Base-by-base conservation (phyloP, 2,797 vertebrate species). In the Danio kyathit region DNA sequence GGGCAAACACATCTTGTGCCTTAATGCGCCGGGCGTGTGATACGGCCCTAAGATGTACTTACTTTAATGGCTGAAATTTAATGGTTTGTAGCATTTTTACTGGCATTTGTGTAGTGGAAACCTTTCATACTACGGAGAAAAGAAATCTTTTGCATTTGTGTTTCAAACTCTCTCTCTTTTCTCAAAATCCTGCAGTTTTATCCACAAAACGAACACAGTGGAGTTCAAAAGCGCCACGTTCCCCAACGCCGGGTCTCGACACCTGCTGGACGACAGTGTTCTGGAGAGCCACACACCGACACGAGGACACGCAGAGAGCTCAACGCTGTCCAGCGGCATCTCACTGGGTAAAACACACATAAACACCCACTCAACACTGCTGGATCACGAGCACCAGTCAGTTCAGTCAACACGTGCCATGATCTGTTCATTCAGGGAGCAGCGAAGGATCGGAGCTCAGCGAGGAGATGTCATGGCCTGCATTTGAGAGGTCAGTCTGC, bases 201-300 rank as follows among this genome's bases (percentile, higher is more conserved):
- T 99, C 81, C 97, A 99, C 89, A 99, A 98, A 85, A 99, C 98
- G 95, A 99, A 98, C 87, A 97, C 97, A 0, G 93, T 95, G 1
- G 98, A 99, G 77, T 99, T 99, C 83, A 99, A 99, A 89, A 99
- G 98, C 1, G 97, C 97, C 0, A 99, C 98, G 0, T 99, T 99
- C 90, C 98, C 98, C 72, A 99, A 99, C 2, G 97, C 97, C 0
- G 96, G 97, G 7, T 97, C 98, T 16, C 94, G 98, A 66, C 98
- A 99, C 80, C 94, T 99, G 44, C 87, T 99, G 89, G 98, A 99
- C 6, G 98, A 99, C 86, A 99, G 98, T 0, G 97, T 99, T 83
- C 96, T 99, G 96, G 98, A 99, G 90, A 96, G 96, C 78, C 95
- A 98, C 48, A 96, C 96, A 9, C 96, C 97, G 0, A 94, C 95